Percentiles rank a stretch among this genome's conserved stretches.
phyloP scores from a whole-genome alignment of 2,888 invertebrate species.

The Lasioglossum marginatum region DNA sequence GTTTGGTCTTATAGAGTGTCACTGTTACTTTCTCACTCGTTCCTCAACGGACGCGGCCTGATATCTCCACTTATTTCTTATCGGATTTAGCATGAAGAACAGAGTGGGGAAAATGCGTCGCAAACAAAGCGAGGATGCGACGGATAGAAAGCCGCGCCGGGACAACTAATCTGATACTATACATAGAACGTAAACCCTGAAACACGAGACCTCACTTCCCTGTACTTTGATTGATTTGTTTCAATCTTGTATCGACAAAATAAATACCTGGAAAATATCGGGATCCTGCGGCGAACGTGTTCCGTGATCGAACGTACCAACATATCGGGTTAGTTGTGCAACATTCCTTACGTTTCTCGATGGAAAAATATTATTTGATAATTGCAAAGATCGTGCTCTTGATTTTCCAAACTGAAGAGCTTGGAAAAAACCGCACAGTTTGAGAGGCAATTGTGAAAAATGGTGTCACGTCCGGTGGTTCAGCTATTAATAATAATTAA shows the following conservation, averaged over 20 bases:
- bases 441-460: too few relatives aligned
- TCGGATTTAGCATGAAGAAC: not conserved
- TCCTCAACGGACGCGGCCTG: not conserved
- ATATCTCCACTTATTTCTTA: constrained; percentile 7
- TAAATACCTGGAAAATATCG: not conserved
- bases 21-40: not conserved
- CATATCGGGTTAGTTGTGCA: not conserved
- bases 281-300: not conserved
- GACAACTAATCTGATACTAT: not conserved
- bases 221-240: not conserved
- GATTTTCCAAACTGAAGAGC: too few relatives aligned
- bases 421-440: too few relatives aligned
- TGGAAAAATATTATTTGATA: not conserved
- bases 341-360: not conserved
- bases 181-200: not conserved
- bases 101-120: not conserved
- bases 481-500: too few relatives aligned
- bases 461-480: too few relatives aligned
- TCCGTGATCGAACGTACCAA: not conserved
- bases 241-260: not conserved
- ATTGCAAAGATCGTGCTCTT: not conserved
- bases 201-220: not conserved
- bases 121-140: not conserved
- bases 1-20: constrained; percentile 8
- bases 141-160: not conserved